Percentiles rank a stretch among this genome's conserved stretches.
Conservation (phyloP, 2,113 vertebrate genomes). For the Nothocercus nigrocapillus region DNA sequence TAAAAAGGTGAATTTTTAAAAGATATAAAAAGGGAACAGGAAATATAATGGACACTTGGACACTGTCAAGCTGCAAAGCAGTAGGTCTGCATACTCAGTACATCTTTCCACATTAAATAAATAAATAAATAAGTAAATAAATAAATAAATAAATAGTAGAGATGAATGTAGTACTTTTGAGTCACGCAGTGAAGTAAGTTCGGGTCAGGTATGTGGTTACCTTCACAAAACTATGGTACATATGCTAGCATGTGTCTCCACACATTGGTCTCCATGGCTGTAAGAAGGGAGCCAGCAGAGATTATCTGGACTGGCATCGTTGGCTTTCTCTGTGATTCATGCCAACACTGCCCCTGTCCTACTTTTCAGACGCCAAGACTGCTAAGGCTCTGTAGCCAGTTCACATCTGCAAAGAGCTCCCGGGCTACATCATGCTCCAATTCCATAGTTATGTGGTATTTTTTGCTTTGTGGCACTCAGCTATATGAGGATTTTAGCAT, state of each 20-base stretch:
- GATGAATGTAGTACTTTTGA: background rate
- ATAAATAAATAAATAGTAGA: fast-evolving
- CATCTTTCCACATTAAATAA: background rate
- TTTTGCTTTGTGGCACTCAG: background rate
- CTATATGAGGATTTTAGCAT: background rate
- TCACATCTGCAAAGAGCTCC: background rate
- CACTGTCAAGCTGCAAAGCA: background rate
- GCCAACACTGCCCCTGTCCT: background rate
- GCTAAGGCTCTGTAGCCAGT: background rate
- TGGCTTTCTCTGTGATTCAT: background rate
- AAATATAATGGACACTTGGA: background rate
- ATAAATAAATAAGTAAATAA: background rate
- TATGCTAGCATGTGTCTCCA: background rate
- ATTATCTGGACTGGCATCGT: background rate
- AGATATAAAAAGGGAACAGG: conserved; percentile 36
- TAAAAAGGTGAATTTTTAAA: conserved; percentile 44
- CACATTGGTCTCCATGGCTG: background rate
- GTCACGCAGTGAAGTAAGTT: background rate
- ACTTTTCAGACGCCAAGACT: background rate
- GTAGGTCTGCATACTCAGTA: background rate
- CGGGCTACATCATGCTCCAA: background rate
- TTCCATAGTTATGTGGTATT: background rate
- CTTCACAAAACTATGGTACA: background rate
- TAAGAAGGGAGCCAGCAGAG: background rate
- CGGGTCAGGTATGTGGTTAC: background rate